Percentiles rank a stretch among this genome's conserved stretches.
phyloP scores from a whole-genome alignment of 2,888 invertebrate species.

The Rhabditoides inermis region DNA sequence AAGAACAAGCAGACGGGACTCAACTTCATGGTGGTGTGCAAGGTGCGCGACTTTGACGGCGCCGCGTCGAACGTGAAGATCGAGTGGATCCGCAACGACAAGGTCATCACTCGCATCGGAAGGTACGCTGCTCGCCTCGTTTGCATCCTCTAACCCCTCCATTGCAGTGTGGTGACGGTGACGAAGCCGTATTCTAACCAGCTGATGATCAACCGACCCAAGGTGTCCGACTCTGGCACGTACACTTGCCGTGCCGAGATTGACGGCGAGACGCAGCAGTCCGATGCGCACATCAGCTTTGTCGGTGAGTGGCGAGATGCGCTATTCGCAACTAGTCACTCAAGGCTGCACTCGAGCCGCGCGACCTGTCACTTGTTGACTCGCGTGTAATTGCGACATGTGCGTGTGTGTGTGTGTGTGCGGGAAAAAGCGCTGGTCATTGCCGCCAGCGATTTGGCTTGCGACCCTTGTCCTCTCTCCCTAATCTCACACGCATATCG shows the following conservation, averaged over 20 bases:
- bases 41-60: conserved; percentile 28
- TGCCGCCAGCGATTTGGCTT: too few relatives aligned
- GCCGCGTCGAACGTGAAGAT: conserved; percentile 30
- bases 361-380: too few relatives aligned
- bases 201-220: conserved; percentile 29
- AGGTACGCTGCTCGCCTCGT: conserved; percentile 11
- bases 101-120: conserved; percentile 22
- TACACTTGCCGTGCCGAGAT: conserved; percentile 27
- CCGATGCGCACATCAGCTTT: conserved; percentile 25
- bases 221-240: conserved; percentile 21
- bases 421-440: too few relatives aligned
- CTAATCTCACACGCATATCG: too few relatives aligned
- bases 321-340: too few relatives aligned
- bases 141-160: background rate
- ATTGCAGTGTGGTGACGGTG: conserved; percentile 31
- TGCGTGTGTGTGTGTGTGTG: too few relatives aligned
- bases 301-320: conserved; percentile 30
- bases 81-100: conserved; percentile 24
- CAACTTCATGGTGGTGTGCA: conserved; percentile 30
- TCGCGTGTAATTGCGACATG: too few relatives aligned
- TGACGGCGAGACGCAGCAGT: conserved; percentile 18
- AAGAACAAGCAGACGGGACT: conserved; percentile 24
- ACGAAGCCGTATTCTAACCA: conserved; percentile 25
- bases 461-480: too few relatives aligned
- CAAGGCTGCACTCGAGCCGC: too few relatives aligned